Percentiles rank a stretch among this genome's conserved stretches.
These are phyloP conservation scores for Chesias legatella DNA, from an alignment of 2,888 invertebrate species.

Conservation along the genomic window DNA sequence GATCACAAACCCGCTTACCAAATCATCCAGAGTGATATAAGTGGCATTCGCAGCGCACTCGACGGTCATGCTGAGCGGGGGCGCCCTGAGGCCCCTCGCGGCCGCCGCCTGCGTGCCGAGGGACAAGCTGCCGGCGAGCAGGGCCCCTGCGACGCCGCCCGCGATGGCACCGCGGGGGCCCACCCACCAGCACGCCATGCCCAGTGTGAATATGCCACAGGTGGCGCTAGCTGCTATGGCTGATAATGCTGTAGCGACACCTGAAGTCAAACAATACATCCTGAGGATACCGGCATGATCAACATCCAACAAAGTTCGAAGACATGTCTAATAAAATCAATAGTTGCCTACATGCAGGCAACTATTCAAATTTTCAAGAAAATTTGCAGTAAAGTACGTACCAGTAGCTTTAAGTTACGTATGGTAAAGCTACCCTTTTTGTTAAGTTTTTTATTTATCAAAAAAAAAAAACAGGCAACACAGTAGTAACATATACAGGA, in stretches of 20 bases:
- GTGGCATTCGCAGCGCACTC: constrained; percentile 52
- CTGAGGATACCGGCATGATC: too few relatives aligned
- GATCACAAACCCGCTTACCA: too few relatives aligned
- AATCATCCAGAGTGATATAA: constrained; percentile 52
- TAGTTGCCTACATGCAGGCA: too few relatives aligned
- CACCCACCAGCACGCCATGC: constrained; percentile 90
- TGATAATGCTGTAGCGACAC: constrained; percentile 87
- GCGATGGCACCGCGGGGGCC: constrained; percentile 83
- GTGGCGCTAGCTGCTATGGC: constrained; percentile 91
- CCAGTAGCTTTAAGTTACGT: too few relatives aligned
- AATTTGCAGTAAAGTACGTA: too few relatives aligned
- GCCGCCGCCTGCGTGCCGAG: constrained; percentile 85
- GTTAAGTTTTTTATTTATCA: too few relatives aligned
- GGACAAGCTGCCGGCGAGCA: constrained; percentile 82
- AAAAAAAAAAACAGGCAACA: too few relatives aligned
- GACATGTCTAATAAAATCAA: too few relatives aligned
- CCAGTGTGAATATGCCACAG: constrained; percentile 90
- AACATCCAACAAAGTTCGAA: too few relatives aligned
- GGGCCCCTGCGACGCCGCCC: constrained; percentile 82
- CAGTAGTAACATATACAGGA: too few relatives aligned
- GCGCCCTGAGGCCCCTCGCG: constrained; percentile 80
- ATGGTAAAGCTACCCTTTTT: too few relatives aligned
- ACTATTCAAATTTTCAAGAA: too few relatives aligned
- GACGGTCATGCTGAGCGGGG: constrained; percentile 48
- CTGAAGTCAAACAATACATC: constrained; percentile 31